A percentile compares a stretch with the other conserved stretches of the same genome.
phyloP scores from a whole-genome alignment of 2,113 vertebrate species.

The Tragelaphus buxtoni region DNA sequence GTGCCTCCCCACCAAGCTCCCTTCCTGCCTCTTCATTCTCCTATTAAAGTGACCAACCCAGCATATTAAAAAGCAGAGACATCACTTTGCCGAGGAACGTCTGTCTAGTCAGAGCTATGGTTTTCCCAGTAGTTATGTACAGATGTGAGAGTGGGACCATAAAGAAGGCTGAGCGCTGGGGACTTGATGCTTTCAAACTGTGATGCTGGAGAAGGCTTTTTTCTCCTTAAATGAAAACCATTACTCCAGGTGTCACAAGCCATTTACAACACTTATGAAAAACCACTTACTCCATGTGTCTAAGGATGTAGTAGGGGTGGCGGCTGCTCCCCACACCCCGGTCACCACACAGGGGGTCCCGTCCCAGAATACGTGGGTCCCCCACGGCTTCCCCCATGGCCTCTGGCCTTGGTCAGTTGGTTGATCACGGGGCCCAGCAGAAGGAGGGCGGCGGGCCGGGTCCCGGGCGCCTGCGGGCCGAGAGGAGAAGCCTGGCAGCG shows the following conservation, averaged over 20 bases:
- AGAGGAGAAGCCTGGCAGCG: not conserved
- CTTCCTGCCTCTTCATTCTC: not conserved
- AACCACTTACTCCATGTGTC: not conserved
- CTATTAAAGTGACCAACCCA: not conserved
- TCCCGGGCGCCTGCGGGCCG: fast-evolving
- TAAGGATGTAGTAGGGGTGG: not conserved
- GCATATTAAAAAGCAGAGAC: not conserved
- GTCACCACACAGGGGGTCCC: not conserved
- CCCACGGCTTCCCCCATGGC: not conserved
- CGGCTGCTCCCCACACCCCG: not conserved
- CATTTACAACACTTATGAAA: not conserved
- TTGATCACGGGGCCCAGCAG: not conserved
- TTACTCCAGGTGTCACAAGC: not conserved
- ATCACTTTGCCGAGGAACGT: fast-evolving
- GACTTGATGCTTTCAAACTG: not conserved
- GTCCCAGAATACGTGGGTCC: not conserved
- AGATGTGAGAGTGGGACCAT: not conserved
- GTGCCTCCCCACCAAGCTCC: not conserved
- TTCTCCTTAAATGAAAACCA: not conserved
- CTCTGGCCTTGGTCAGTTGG: not conserved
- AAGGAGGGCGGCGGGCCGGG: fast-evolving
- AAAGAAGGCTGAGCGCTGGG: not conserved
- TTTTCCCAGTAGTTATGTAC: not conserved
- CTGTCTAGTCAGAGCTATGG: not conserved
- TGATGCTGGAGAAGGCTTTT: not conserved